Percentiles rank a stretch among this genome's conserved stretches.
These are phyloP conservation scores for Enchytraeus crypticus DNA, from an alignment of 2,888 invertebrate genomes.

Conservation along the genomic window DNA sequence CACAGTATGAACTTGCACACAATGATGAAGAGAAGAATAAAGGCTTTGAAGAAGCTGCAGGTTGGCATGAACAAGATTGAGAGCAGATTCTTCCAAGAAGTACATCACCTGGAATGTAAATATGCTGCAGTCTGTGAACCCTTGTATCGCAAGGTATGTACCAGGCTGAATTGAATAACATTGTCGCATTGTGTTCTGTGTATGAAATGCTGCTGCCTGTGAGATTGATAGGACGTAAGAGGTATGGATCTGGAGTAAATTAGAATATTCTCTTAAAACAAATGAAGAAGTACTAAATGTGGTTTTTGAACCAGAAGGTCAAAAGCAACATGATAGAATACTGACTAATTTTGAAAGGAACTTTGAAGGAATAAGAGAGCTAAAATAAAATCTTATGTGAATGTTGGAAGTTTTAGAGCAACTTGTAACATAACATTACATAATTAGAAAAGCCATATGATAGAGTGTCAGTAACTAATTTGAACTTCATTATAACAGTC, in stretches of 20 bases:
- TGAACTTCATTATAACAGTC: no score
- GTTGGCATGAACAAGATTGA: conserved; percentile 75
- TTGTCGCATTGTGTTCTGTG: no score
- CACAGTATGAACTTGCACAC: no score
- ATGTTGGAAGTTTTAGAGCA: background rate
- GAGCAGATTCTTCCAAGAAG: conserved; percentile 83
- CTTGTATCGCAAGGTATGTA: conserved; percentile 65
- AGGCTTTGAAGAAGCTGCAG: conserved; percentile 77
- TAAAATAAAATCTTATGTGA: background rate
- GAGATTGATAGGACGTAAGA: background rate
- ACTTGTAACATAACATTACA: background rate
- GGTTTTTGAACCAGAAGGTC: background rate
- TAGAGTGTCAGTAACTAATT: background rate
- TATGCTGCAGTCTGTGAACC: conserved; percentile 72
- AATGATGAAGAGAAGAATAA: conserved; percentile 72
- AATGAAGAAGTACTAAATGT: background rate
- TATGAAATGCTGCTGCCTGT: background rate
- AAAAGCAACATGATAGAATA: background rate
- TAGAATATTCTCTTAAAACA: background rate
- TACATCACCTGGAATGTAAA: conserved; percentile 83
- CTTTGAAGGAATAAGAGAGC: background rate
- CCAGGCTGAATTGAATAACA: background rate
- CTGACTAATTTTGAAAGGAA: no score
- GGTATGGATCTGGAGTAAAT: background rate
- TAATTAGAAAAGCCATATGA: background rate